Percentiles rank a stretch among this genome's conserved stretches.
Conservation (phyloP, 2,113 vertebrate species). For the Crotalus viridis region DNA sequence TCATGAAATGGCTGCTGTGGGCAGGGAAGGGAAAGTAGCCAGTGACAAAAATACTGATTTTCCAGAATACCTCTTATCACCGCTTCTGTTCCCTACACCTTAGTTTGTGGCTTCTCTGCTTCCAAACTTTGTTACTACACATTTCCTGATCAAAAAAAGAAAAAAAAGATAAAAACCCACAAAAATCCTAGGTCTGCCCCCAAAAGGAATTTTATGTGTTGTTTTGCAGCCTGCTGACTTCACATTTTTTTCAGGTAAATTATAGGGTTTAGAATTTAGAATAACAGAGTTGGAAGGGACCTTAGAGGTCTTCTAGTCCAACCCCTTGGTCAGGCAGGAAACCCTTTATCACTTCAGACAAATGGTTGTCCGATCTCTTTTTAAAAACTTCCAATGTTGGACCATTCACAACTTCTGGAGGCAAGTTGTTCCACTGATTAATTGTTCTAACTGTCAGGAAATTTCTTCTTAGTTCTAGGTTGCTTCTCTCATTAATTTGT, state of each 20-base stretch:
- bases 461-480: too few relatives aligned
- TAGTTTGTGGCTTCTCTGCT: neutral
- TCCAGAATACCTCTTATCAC: neutral
- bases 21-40: neutral
- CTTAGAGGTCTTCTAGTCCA: too few relatives aligned
- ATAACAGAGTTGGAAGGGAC: too few relatives aligned
- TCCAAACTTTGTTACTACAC: neutral
- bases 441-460: too few relatives aligned
- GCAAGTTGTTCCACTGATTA: too few relatives aligned
- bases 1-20: neutral
- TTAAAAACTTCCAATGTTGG: too few relatives aligned
- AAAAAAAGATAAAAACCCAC: neutral
- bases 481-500: too few relatives aligned
- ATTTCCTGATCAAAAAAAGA: neutral
- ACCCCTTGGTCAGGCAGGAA: too few relatives aligned
- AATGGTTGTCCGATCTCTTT: too few relatives aligned
- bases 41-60: neutral
- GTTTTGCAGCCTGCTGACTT: neutral
- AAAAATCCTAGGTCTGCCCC: neutral
- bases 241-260: neutral
- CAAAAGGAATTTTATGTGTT: neutral
- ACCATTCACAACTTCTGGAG: too few relatives aligned
- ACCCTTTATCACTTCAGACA: too few relatives aligned
- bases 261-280: neutral
- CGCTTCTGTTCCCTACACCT: neutral